Evolutionary conservation across 2,113 vertebrate species (phyloP).

Genomic region (Pitta sordida): DNA sequence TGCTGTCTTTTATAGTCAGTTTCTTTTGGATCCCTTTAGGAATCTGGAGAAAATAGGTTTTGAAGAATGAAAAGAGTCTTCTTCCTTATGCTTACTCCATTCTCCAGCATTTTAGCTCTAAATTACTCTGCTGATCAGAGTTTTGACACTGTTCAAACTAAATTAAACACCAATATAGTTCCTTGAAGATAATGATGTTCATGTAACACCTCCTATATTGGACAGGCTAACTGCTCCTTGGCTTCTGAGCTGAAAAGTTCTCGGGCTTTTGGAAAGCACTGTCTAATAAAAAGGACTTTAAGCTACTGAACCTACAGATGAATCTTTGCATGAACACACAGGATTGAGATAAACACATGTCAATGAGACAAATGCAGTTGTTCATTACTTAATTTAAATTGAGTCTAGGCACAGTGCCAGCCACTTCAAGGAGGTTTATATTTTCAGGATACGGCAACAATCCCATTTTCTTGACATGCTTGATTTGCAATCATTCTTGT

Average conservation of each 20-base stretch:
- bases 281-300: background rate
- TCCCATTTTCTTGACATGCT: background rate
- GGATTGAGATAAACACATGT: background rate
- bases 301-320: background rate
- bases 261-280: background rate
- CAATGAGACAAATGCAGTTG: background rate
- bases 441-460: background rate
- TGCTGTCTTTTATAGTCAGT: background rate
- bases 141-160: background rate
- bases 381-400: background rate
- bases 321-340: background rate
- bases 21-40: background rate
- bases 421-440: background rate
- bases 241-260: background rate
- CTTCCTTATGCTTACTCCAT: background rate
- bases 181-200: background rate
- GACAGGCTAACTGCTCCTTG: background rate
- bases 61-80: background rate
- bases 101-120: background rate
- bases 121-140: background rate
- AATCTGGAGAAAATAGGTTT: background rate
- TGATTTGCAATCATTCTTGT: background rate
- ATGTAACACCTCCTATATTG: accelerated
- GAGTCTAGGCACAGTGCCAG: background rate
- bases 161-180: background rate